Base-by-base conservation (phyloP, 2,888 invertebrate species). In the Chesias legatella region DNA sequence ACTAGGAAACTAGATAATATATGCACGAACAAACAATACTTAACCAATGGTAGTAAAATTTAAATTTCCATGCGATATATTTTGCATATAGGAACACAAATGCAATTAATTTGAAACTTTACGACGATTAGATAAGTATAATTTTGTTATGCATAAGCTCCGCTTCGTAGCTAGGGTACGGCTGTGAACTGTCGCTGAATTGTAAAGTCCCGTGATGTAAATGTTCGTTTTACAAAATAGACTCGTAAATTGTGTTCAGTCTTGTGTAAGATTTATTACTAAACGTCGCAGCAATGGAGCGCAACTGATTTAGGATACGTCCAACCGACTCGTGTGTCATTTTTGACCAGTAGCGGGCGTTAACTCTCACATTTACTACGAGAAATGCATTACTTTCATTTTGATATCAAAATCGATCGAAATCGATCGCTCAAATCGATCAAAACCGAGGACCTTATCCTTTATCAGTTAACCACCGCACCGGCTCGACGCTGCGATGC, bases 211-310 rank as follows among this genome's bases (percentile, higher is more conserved):
- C 51, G 49, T 50, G 46, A 48, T 80, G 73, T 84, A 84, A 82
- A 76, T 77, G 67, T 67, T 66, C 77, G 72, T 76, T 80, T 79
- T 82, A 84, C 78, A 85, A 88, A 86, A 85, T 84, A 84, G 77
- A 81, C 70, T 84, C 75, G 79, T 83, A 82, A 85, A 81, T 84
- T 81, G 79, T 80, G 78, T 77, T 88, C 88, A 86, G 88, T 86
- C 86, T 88, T 86, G 77, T 77, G 82, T 79, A 70, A 75, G 63
- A 73, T 73, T 71, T 69, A 72, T 56, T 66, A 72, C 67, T 72
- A 63, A 63, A 63, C 60, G 63, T 46, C 40, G 46, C 40, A 47
- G 48, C 51, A 38, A 37, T 43, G 42, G 42, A 30, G 10, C 21
- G 28, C 25, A 39, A 10, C 30, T 20, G 25, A 33, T 33, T 7